Evolutionary conservation across 2,888 invertebrate species (phyloP).

Genomic region (Trichacis sp.): DNA sequence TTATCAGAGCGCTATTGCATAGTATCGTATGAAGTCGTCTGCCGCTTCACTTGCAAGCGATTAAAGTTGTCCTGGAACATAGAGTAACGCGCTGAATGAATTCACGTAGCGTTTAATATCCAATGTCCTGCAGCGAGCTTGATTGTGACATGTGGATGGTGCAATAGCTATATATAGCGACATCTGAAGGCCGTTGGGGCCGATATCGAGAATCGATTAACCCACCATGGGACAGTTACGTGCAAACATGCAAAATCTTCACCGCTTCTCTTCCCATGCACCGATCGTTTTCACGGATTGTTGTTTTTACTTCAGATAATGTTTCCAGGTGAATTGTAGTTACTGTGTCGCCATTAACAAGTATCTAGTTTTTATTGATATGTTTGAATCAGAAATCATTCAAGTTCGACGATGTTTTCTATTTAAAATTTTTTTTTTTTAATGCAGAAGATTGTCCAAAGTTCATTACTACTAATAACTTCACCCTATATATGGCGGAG

Average conservation of each 20-base stretch:
- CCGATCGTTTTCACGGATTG: slow-evolving; percentile 8
- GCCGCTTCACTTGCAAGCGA: slow-evolving; percentile 23
- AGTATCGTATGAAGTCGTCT: slow-evolving; percentile 13
- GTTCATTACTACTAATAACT: no score
- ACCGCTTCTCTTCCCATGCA: slow-evolving; percentile 4
- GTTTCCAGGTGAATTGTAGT: slow-evolving; percentile 6
- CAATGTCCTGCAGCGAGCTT: slow-evolving; percentile 31
- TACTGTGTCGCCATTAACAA: no score
- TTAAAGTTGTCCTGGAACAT: slow-evolving; percentile 15
- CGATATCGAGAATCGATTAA: slow-evolving; percentile 30
- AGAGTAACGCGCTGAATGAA: slow-evolving; percentile 28
- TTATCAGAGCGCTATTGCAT: slow-evolving; percentile 13
- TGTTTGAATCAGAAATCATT: no score
- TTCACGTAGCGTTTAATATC: slow-evolving; percentile 29
- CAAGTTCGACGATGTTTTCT: no score
- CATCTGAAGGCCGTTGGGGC: slow-evolving; percentile 3
- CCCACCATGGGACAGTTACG: slow-evolving; percentile 12
- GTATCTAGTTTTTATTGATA: no score
- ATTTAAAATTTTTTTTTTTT: no score
- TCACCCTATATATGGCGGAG: no score
- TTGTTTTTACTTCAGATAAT: slow-evolving; percentile 12
- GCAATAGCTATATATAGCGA: slow-evolving; percentile 20
- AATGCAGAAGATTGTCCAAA: no score
- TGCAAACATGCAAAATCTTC: slow-evolving; percentile 27
- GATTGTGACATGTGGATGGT: slow-evolving; percentile 24